These are phyloP conservation scores for Euura lappo DNA, from an alignment of 1,140 invertebrate genomes.

Conservation along the genomic window DNA sequence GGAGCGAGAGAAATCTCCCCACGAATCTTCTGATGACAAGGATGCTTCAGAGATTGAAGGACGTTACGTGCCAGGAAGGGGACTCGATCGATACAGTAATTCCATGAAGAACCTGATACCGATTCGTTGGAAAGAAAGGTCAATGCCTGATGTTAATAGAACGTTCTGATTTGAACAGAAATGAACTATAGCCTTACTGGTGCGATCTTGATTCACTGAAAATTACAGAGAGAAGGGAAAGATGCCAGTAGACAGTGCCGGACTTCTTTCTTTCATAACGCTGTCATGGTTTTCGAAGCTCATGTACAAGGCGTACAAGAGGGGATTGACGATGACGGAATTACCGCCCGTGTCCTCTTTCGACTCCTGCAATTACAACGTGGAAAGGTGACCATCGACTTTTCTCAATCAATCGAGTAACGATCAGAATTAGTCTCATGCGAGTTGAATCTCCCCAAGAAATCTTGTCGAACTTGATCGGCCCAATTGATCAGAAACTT, in stretches of 20 bases:
- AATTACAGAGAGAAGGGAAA: conserved; percentile 38
- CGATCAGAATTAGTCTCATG: too few species aligned
- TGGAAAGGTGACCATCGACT: conserved; percentile 46
- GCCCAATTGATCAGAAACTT: too few species aligned
- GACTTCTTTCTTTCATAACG: conserved; percentile 63
- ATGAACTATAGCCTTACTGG: background rate
- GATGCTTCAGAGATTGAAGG: background rate
- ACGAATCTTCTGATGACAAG: too few species aligned
- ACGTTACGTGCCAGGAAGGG: conserved; percentile 28
- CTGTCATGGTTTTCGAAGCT: conserved; percentile 67
- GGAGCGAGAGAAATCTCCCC: too few species aligned
- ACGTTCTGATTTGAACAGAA: conserved; percentile 26
- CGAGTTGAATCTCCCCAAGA: too few species aligned
- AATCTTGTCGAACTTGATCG: too few species aligned
- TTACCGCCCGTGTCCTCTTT: conserved; percentile 60
- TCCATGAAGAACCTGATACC: conserved; percentile 36
- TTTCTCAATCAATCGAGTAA: too few species aligned
- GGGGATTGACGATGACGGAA: conserved; percentile 55
- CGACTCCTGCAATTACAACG: conserved; percentile 62
- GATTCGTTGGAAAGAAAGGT: background rate
- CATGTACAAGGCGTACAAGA: conserved; percentile 64
- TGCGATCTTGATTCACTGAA: background rate
- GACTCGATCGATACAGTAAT: conserved; percentile 29
- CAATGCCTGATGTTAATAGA: too few species aligned
- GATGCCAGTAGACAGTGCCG: conserved; percentile 60